A percentile compares a stretch with the other conserved stretches of the same genome.
Evolutionary conservation across 1,140 invertebrate species (phyloP).

Genomic region (Drosophila insularis): DNA sequence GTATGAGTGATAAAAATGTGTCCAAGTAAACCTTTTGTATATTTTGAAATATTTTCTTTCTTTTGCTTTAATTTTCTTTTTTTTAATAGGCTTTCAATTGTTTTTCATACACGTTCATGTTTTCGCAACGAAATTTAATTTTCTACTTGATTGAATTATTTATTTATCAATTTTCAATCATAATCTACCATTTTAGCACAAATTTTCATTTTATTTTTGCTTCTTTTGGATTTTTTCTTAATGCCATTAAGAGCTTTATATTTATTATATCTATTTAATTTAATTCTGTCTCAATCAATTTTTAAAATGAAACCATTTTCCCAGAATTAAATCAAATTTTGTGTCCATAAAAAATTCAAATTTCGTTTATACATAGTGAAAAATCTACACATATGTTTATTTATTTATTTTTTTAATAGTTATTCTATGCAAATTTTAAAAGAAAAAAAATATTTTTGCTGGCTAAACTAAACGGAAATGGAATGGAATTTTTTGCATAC

Average conservation of each 20-base stretch:
- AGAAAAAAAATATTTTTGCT: conserved; percentile 6
- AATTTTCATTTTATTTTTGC: background rate
- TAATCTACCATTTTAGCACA: background rate
- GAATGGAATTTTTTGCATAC: conserved; percentile 43
- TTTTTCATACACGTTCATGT: background rate
- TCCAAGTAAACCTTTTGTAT: no score
- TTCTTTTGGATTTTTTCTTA: background rate
- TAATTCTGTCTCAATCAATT: conserved; percentile 32
- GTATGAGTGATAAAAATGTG: no score
- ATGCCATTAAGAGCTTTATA: conserved; percentile 20
- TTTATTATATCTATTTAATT: conserved; percentile 21
- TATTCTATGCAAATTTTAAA: conserved; percentile 66
- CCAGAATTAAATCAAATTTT: conserved; percentile 19
- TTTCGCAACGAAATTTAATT: background rate
- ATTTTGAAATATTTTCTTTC: background rate
- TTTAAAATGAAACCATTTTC: conserved; percentile 32
- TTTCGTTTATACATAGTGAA: conserved; percentile 37
- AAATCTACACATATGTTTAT: conserved; percentile 28
- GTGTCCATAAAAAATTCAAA: conserved; percentile 51
- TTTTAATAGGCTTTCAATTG: background rate
- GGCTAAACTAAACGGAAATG: conserved; percentile 61
- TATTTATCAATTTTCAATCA: conserved; percentile 4
- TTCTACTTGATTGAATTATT: conserved; percentile 1
- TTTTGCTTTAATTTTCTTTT: background rate
- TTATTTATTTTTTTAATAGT: conserved; percentile 51